Conservation (phyloP, 2,888 invertebrate species). For the Stenotaenia linearis region DNA sequence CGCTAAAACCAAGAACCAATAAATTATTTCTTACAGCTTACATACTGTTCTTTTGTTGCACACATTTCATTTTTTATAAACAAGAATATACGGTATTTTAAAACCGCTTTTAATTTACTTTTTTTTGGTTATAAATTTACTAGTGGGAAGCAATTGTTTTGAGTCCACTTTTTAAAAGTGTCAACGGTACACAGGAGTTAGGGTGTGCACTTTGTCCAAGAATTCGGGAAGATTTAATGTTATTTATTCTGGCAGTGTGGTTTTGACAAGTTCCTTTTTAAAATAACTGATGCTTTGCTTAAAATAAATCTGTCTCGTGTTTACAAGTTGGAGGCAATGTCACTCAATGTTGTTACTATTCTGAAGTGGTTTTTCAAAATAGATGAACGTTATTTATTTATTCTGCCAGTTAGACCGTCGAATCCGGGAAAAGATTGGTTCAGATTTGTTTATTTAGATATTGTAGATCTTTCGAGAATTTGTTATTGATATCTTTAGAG, state of each 20-base stretch:
- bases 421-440: neutral
- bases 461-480: too few species aligned
- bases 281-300: conserved; percentile 18
- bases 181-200: neutral
- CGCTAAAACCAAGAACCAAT: neutral
- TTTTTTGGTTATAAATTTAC: too few species aligned
- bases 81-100: too few species aligned
- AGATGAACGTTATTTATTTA: neutral
- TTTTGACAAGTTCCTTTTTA: conserved; percentile 23
- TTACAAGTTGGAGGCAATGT: conserved; percentile 15
- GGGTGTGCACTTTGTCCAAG: neutral
- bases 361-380: neutral
- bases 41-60: too few species aligned
- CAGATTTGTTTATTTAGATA: too few species aligned
- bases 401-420: neutral
- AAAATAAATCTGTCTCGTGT: conserved; percentile 22
- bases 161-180: neutral
- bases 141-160: too few species aligned
- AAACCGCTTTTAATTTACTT: too few species aligned
- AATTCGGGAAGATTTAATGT: neutral
- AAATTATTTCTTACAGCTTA: neutral
- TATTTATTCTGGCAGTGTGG: conserved; percentile 24
- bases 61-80: too few species aligned
- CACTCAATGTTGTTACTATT: conserved; percentile 8
- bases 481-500: too few species aligned